Evolutionary conservation across 1,140 invertebrate species (phyloP).

Genomic region (Apis florea): DNA sequence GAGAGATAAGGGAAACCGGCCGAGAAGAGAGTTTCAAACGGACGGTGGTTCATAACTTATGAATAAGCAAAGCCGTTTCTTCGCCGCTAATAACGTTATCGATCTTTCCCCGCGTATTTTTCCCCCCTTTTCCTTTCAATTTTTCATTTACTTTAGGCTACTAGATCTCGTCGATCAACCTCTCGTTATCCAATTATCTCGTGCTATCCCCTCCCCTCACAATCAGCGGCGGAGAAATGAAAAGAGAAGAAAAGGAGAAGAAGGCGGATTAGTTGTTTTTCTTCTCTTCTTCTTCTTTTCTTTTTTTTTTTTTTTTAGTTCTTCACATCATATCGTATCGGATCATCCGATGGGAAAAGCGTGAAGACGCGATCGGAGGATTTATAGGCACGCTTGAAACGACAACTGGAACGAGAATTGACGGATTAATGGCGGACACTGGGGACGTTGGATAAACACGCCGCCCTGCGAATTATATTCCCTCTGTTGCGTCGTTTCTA

Average conservation of each 20-base stretch:
- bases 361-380: background rate
- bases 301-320: background rate
- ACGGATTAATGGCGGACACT: conserved; percentile 25
- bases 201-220: too few relatives aligned
- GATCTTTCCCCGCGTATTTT: background rate
- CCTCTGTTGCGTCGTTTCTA: background rate
- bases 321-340: background rate
- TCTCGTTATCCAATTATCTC: conserved; percentile 1
- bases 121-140: background rate
- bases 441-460: conserved; percentile 14
- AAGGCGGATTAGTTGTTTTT: too few relatives aligned
- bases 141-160: background rate
- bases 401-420: conserved; percentile 21
- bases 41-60: too few relatives aligned
- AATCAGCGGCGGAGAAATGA: background rate
- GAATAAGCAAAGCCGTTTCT: background rate
- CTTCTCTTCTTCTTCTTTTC: background rate
- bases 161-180: background rate
- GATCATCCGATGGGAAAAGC: background rate
- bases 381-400: conserved; percentile 4
- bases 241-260: background rate
- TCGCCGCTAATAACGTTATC: background rate
- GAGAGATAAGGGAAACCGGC: too few relatives aligned
- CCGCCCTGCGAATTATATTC: background rate
- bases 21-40: too few relatives aligned